Base-by-base conservation (phyloP, 1,140 invertebrate genomes). In the Calephelis nemesis region DNA sequence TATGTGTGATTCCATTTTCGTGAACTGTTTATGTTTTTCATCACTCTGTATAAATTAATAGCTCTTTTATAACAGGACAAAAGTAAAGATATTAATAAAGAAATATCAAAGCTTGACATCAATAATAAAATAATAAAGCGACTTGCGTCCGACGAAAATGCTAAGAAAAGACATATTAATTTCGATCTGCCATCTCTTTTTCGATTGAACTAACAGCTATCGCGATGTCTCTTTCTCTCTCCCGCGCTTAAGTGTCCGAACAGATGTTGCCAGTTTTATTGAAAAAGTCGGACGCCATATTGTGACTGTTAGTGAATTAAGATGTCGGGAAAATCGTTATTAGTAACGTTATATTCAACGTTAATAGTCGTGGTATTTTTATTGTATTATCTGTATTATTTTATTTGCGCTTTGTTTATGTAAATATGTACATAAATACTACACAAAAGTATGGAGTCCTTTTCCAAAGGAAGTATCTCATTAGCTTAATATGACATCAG, bases 251-350 rank as follows among this genome's bases (percentile, higher is more conserved):
- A 88, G 85, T 88, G 85, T 81, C 76, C 71, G 47, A 58, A 78
- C 85, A 88, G 85, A 88, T 88, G 85, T 85, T 84, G 77, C 82
- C 82, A 77, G 72, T 88, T 88, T 88, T 86, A 88, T 88, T 88
- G 85, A 88, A 88, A 88, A 86, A 88, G 74, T 86, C 81, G 72
- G 74, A 73, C 74, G 84, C 84, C 82, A 86, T 86, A 76, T 82
- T 86, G 85, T 70, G 75, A 84, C 75, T 81, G 77, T 77, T 77
- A 86, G 80, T 86, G 78, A 85, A 88, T 88, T 88, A 88, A 88
- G 85, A 86, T 85, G 85, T 87, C 72, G 77, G 65, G 75, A 70
- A 75, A 80, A 80, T 76, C 72, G 74, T 68, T 74, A 74, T 74
- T 74, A 65, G 65, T 63, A 69, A 67, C 62, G 62, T 70, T 67